Percentiles rank a stretch among this genome's conserved stretches.
Conservation (phyloP, 2,113 vertebrate species). For the Antechinus flavipes region DNA sequence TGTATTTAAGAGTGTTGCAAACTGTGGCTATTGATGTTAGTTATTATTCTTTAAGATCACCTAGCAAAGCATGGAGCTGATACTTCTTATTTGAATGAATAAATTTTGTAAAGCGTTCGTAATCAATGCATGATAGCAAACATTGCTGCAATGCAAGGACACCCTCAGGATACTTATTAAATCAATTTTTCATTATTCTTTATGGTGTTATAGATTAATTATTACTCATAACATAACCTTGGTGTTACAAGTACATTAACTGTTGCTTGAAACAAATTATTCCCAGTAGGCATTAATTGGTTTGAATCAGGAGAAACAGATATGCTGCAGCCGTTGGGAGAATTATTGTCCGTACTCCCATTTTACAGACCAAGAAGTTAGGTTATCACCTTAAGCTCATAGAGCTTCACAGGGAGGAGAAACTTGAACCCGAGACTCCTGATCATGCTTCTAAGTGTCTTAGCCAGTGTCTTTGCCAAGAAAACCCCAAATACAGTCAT, state of each 20-base stretch:
- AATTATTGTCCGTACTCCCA: neutral
- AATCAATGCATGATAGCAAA: constrained; percentile 84
- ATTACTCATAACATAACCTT: constrained; percentile 82
- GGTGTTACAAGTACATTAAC: constrained; percentile 78
- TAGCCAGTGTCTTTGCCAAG: neutral
- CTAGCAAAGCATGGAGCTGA: constrained; percentile 79
- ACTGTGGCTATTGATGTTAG: constrained; percentile 77
- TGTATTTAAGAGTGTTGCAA: constrained; percentile 80
- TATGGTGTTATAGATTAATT: constrained; percentile 85
- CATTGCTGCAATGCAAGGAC: constrained; percentile 77
- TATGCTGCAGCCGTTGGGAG: neutral
- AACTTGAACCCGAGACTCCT: neutral
- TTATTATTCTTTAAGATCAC: constrained; percentile 79
- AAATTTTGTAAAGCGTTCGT: constrained; percentile 83
- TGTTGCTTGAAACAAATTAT: constrained; percentile 79
- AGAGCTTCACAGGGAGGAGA: neutral
- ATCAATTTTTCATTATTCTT: constrained; percentile 84
- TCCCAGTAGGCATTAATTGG: constrained; percentile 85
- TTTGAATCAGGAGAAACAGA: constrained; percentile 78
- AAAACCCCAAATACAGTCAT: neutral
- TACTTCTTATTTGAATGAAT: constrained; percentile 76
- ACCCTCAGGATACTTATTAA: constrained; percentile 69
- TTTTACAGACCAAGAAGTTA: neutral
- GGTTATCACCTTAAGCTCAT: neutral
- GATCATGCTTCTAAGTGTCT: neutral